These are phyloP conservation scores for Colossoma macropomum DNA, from an alignment of 2,113 vertebrate genomes.

Conservation along the genomic window DNA sequence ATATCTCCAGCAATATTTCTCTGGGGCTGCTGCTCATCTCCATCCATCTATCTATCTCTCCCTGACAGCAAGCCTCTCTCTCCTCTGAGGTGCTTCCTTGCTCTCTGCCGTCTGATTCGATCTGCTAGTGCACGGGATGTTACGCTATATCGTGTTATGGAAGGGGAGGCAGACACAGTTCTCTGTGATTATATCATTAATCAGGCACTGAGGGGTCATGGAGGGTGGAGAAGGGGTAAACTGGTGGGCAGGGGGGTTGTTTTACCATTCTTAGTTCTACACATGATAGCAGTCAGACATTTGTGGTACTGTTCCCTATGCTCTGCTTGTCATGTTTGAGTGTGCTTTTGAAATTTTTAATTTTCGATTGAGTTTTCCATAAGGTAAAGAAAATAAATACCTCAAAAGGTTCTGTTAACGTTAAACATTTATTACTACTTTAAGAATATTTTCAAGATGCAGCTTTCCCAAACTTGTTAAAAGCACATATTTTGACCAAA, in stretches of 20 bases:
- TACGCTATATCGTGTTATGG: conserved; percentile 54
- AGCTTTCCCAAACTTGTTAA: too few relatives aligned
- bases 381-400: too few relatives aligned
- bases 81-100: conserved; percentile 1
- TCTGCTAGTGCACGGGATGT: conserved; percentile 50
- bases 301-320: background rate
- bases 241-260: conserved; percentile 43
- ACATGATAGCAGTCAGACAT: background rate
- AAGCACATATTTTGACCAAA: too few relatives aligned
- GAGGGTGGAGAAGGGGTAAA: conserved; percentile 10
- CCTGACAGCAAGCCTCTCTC: conserved; percentile 12
- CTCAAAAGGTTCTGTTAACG: too few relatives aligned
- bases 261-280: background rate
- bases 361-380: background rate
- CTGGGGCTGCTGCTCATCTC: conserved; percentile 55
- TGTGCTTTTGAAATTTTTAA: background rate
- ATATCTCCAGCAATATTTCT: conserved; percentile 89
- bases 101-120: conserved; percentile 50
- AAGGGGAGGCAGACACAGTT: conserved; percentile 81
- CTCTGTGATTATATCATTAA: conserved; percentile 92
- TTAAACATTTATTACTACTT: too few relatives aligned
- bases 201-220: conserved; percentile 75
- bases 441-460: too few relatives aligned
- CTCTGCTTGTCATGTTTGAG: background rate
- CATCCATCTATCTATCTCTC: conserved; percentile 48